Evolutionary conservation across 2,888 invertebrate species (phyloP).

Genomic region (Gibbula magus): DNA sequence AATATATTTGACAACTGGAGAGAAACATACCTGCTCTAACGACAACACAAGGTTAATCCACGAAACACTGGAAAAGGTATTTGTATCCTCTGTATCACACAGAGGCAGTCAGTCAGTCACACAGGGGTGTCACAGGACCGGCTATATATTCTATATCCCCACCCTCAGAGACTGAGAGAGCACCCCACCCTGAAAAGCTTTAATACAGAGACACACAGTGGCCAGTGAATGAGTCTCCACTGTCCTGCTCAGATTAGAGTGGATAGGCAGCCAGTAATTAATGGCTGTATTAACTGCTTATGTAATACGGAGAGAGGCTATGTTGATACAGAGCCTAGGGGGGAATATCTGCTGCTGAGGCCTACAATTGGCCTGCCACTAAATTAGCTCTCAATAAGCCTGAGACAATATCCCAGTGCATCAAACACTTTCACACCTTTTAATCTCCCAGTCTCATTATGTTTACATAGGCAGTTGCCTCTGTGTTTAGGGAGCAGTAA

Average conservation of each 20-base stretch:
- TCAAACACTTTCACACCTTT: background rate
- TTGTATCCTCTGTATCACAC: no score
- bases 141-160: no score
- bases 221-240: background rate
- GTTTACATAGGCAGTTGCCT: slow-evolving; percentile 3
- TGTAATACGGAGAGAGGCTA: background rate
- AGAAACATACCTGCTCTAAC: no score
- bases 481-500: slow-evolving; percentile 1
- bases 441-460: background rate
- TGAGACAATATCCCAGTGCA: background rate
- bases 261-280: slow-evolving; percentile 13
- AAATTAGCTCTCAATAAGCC: background rate
- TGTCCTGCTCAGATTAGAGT: background rate
- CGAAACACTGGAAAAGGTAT: no score
- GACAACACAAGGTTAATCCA: no score
- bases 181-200: no score
- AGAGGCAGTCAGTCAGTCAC: no score
- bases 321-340: slow-evolving; percentile 9
- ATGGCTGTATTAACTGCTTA: background rate
- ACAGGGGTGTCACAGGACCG: no score
- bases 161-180: no score
- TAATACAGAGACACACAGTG: background rate
- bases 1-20: no score
- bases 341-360: background rate
- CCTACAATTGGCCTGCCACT: background rate